Evolutionary conservation across 2,888 invertebrate genomes (phyloP).

Genomic region (Drosophila rellima): DNA sequence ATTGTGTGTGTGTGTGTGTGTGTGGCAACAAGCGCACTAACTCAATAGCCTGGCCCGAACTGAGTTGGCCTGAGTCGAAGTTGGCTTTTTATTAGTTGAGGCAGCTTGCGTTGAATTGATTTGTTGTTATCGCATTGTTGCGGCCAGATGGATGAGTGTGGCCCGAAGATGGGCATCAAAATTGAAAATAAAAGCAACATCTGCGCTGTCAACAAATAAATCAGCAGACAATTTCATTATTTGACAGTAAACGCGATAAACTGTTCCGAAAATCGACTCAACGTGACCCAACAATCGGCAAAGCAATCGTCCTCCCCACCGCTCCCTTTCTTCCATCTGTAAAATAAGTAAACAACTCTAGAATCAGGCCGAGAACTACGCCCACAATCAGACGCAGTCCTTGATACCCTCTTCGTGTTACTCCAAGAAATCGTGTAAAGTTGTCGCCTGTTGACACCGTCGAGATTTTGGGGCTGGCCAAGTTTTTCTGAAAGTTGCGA

Average conservation of each 20-base stretch:
- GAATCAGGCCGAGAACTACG: constrained; percentile 9
- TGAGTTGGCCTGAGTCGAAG: constrained; percentile 3
- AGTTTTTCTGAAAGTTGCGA: constrained; percentile 65
- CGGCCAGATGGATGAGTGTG: constrained; percentile 65
- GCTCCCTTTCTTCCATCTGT: too few relatives aligned
- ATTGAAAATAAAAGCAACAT: constrained; percentile 82
- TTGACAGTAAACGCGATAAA: constrained; percentile 82
- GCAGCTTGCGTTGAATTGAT: constrained; percentile 80
- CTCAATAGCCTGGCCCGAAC: constrained; percentile 17
- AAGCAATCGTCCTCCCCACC: background rate
- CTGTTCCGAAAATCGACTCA: constrained; percentile 70
- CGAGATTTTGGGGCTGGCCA: constrained; percentile 47
- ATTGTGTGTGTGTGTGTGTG: too few relatives aligned
- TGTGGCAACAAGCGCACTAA: constrained; percentile 6
- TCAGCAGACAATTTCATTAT: constrained; percentile 82
- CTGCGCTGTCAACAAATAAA: constrained; percentile 81
- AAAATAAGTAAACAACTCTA: constrained; percentile 51
- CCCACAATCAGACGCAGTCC: constrained; percentile 9
- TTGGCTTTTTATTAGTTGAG: constrained; percentile 76
- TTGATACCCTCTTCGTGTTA: constrained; percentile 1
- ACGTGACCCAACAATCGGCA: constrained; percentile 59
- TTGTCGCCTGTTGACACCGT: constrained; percentile 61
- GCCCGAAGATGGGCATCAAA: constrained; percentile 59
- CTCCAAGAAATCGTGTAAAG: constrained; percentile 48
- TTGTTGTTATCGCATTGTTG: constrained; percentile 80